Evolutionary conservation across 2,888 invertebrate genomes (phyloP).

Genomic region (Stenoptilia bipunctidactyla): DNA sequence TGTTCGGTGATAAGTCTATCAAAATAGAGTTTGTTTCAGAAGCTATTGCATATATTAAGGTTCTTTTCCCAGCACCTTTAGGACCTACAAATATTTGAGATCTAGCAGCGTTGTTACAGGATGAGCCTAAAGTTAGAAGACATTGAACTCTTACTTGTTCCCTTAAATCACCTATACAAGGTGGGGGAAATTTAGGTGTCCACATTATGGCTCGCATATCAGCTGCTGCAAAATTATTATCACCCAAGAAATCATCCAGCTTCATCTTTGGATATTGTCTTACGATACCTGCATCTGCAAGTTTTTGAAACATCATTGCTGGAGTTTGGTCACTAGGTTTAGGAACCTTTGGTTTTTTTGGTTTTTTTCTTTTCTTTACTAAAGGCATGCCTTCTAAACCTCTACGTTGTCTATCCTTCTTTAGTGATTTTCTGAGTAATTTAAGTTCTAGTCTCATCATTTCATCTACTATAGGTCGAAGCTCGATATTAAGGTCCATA

Average conservation of each 20-base stretch:
- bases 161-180: conserved; percentile 72
- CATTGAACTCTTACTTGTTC: conserved; percentile 74
- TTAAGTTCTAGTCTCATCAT: conserved; percentile 72
- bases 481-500: conserved; percentile 74
- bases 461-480: conserved; percentile 79
- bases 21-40: conserved; percentile 81
- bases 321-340: conserved; percentile 74
- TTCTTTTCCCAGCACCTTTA: conserved; percentile 77
- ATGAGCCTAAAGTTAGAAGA: conserved; percentile 67
- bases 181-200: conserved; percentile 57
- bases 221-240: conserved; percentile 73
- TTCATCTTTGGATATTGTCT: conserved; percentile 69
- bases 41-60: conserved; percentile 80
- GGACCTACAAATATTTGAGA: conserved; percentile 81
- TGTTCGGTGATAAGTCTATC: conserved; percentile 80
- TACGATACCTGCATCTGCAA: conserved; percentile 79
- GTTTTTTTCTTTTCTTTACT: conserved; percentile 44
- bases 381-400: conserved; percentile 23
- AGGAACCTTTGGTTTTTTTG: conserved; percentile 54
- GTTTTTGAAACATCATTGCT: conserved; percentile 78
- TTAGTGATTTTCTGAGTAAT: conserved; percentile 61
- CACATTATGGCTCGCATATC: conserved; percentile 53
- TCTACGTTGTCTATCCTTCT: conserved; percentile 14
- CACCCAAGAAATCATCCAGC: conserved; percentile 78
- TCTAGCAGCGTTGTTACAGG: conserved; percentile 47